Percentiles rank a stretch among this genome's conserved stretches.
These are phyloP conservation scores for Caenorhabditis afra DNA, from an alignment of 2,888 invertebrate species.

Conservation along the genomic window DNA sequence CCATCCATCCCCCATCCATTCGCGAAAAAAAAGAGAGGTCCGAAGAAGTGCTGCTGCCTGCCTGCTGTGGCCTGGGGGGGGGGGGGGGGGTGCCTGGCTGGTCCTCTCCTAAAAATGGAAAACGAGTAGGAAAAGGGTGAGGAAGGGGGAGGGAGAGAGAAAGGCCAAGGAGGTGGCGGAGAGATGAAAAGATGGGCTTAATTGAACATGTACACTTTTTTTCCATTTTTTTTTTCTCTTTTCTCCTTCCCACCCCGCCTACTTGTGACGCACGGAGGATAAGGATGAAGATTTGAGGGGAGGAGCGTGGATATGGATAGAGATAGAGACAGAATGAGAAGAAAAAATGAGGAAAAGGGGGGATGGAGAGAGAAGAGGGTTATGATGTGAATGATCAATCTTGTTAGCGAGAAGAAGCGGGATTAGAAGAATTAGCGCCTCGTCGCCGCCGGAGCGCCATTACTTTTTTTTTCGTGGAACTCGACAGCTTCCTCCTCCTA, in stretches of 20 bases:
- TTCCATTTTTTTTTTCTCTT: constrained; percentile 24
- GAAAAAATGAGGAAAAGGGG: not conserved
- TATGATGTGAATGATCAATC: constrained; percentile 54
- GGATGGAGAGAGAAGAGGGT: no score
- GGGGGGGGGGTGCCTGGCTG: no score
- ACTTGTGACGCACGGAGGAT: constrained; percentile 32
- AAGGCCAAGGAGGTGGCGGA: constrained; percentile 34
- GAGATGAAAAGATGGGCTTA: constrained; percentile 40
- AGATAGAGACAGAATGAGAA: not conserved
- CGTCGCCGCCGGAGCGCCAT: no score
- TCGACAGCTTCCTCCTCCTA: no score
- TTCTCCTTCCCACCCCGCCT: constrained; percentile 9
- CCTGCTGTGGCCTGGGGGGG: no score
- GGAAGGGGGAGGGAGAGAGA: constrained; percentile 39
- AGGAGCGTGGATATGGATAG: not conserved
- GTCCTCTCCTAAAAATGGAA: not conserved
- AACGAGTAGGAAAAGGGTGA: constrained; percentile 17
- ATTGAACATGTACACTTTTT: constrained; percentile 58
- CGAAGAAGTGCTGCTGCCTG: no score
- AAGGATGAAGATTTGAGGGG: not conserved
- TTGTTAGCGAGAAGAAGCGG: constrained; percentile 36
- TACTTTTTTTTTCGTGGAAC: constrained; percentile 17
- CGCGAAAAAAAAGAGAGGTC: no score
- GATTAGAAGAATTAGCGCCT: constrained; percentile 27
- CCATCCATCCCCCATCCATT: not conserved